phyloP scores from a whole-genome alignment of 1,140 invertebrate genomes.

The Trichonephila clavata region DNA sequence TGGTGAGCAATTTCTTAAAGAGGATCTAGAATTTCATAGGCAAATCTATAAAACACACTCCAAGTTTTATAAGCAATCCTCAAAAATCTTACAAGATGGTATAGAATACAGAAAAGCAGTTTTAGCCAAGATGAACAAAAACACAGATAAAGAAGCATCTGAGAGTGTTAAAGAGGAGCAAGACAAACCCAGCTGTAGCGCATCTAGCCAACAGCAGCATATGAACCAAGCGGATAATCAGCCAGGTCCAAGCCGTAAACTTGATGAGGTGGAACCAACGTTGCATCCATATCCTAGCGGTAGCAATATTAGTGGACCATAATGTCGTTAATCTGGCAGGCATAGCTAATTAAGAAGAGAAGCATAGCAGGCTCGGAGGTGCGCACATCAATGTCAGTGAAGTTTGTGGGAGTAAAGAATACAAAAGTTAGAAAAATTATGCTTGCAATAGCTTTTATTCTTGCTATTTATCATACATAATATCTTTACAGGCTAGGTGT shows the following conservation, averaged over 20 bases:
- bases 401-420: slow-evolving; percentile 6
- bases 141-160: no score
- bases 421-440: no score
- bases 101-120: background rate
- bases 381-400: slow-evolving; percentile 6
- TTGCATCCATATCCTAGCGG: background rate
- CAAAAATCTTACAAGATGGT: background rate
- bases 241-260: background rate
- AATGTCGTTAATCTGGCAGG: no score
- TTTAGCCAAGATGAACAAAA: background rate
- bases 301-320: background rate
- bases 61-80: background rate
- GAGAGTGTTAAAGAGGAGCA: background rate
- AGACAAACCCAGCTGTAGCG: background rate
- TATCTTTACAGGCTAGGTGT: no score
- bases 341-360: slow-evolving; percentile 6
- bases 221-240: background rate
- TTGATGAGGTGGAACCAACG: background rate
- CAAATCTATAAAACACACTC: background rate
- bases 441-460: no score
- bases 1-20: background rate
- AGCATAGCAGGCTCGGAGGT: background rate
- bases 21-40: background rate
- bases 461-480: no score
- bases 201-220: background rate